phyloP scores from a whole-genome alignment of 2,888 invertebrate species.

The Allacma fusca region DNA sequence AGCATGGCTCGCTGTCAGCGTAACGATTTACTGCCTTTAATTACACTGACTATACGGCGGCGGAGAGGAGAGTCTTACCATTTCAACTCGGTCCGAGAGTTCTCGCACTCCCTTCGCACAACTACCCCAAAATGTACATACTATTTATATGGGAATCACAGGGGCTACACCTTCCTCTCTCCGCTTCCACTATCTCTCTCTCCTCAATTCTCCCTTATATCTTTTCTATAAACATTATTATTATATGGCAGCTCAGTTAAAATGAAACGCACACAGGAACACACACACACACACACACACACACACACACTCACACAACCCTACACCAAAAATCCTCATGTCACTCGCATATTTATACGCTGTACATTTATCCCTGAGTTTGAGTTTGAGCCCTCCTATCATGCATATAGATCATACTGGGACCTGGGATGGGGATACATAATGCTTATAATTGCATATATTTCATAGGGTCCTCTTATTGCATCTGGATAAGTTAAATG shows the following conservation, averaged over 20 bases:
- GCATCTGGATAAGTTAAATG: no score
- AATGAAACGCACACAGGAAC: not conserved
- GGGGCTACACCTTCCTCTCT: no score
- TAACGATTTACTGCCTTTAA: conserved; percentile 59
- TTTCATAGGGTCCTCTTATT: no score
- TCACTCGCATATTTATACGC: no score
- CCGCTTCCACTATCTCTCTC: conserved; percentile 43
- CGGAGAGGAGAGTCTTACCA: conserved; percentile 28
- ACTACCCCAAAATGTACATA: no score
- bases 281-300: not conserved
- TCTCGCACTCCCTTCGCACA: not conserved
- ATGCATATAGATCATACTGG: no score
- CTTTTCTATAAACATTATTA: conserved; percentile 8
- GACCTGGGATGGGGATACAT: conserved; percentile 7
- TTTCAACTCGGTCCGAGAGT: conserved; percentile 30
- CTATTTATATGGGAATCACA: no score
- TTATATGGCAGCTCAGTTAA: not conserved
- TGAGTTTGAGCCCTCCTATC: no score
- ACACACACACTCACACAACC: not conserved
- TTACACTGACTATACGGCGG: conserved; percentile 53
- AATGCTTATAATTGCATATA: not conserved
- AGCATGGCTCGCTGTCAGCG: conserved; percentile 58
- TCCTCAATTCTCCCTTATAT: not conserved
- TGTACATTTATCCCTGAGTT: no score
- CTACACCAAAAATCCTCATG: not conserved